phyloP scores from a whole-genome alignment of 2,113 vertebrate species.

The Seriola aureovittata region DNA sequence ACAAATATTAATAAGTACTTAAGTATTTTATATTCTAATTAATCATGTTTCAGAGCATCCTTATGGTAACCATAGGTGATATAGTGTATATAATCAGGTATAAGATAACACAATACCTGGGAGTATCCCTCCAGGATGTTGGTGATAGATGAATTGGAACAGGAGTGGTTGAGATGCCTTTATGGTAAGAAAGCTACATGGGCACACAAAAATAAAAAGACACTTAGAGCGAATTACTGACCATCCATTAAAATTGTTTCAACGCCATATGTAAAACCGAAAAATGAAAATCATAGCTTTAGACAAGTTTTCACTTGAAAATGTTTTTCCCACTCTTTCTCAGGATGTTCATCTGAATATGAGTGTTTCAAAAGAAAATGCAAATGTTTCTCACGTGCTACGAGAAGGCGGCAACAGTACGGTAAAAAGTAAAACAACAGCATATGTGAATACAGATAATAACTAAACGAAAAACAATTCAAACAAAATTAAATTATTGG shows the following conservation, averaged over 20 bases:
- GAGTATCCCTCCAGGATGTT: slow-evolving; percentile 82
- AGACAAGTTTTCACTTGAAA: background rate
- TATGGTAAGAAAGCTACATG: slow-evolving; percentile 74
- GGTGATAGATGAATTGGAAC: slow-evolving; percentile 71
- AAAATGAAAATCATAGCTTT: background rate
- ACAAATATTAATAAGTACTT: background rate
- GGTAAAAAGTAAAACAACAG: background rate
- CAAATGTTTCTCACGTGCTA: background rate
- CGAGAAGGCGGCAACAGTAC: background rate
- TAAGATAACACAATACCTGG: slow-evolving; percentile 75
- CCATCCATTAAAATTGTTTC: background rate
- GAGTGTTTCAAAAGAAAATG: background rate
- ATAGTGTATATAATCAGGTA: background rate
- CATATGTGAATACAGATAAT: background rate
- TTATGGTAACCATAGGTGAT: background rate
- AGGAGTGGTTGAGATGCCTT: slow-evolving; percentile 74
- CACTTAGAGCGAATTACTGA: background rate
- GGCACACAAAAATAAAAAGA: slow-evolving; percentile 14
- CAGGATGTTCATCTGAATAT: background rate
- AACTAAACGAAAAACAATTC: background rate
- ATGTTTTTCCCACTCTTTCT: background rate
- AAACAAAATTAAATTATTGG: background rate
- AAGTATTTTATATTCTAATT: background rate
- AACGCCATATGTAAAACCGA: background rate
- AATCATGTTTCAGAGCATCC: background rate